These are phyloP conservation scores for Gerosis bhagava DNA, from an alignment of 2,888 invertebrate genomes.

Conservation along the genomic window DNA sequence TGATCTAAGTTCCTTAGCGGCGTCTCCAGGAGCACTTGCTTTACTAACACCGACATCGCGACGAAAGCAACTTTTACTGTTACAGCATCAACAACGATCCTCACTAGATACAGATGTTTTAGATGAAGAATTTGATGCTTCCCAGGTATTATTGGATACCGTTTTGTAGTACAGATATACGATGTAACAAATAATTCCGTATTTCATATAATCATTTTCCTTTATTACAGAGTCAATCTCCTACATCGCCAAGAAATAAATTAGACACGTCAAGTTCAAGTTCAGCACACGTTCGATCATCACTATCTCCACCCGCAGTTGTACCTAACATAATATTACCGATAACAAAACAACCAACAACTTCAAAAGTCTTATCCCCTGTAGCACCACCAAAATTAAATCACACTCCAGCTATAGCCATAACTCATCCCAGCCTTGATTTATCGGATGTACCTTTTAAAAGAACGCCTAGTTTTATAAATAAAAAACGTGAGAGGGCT, in stretches of 20 bases:
- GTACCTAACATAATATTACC: slow-evolving; percentile 68
- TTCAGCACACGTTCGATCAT: slow-evolving; percentile 55
- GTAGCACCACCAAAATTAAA: slow-evolving; percentile 54
- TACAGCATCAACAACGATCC: slow-evolving; percentile 93
- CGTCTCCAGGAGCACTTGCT: slow-evolving; percentile 79
- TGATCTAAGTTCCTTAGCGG: slow-evolving; percentile 76
- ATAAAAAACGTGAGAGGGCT: slow-evolving; percentile 76
- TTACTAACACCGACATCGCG: slow-evolving; percentile 90
- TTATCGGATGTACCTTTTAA: slow-evolving; percentile 73
- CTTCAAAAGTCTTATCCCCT: slow-evolving; percentile 59
- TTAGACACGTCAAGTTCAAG: slow-evolving; percentile 66
- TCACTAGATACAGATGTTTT: slow-evolving; percentile 93
- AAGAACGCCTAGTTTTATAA: slow-evolving; percentile 74
- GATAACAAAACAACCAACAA: slow-evolving; percentile 74
- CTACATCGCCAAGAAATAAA: slow-evolving; percentile 78
- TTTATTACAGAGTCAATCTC: slow-evolving; percentile 70
- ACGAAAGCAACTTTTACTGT: slow-evolving; percentile 88
- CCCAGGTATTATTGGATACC: too few relatives aligned
- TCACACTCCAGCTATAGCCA: slow-evolving; percentile 81
- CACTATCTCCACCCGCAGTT: slow-evolving; percentile 73
- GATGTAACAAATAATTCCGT: too few relatives aligned
- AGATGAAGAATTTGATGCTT: slow-evolving; percentile 86
- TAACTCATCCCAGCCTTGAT: slow-evolving; percentile 80
- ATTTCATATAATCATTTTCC: too few relatives aligned
- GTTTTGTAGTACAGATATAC: too few relatives aligned